Evolutionary conservation across 2,113 vertebrate species (phyloP), one percentile per base, ranked within the genome.

Genomic region (Gavialis gangeticus): DNA sequence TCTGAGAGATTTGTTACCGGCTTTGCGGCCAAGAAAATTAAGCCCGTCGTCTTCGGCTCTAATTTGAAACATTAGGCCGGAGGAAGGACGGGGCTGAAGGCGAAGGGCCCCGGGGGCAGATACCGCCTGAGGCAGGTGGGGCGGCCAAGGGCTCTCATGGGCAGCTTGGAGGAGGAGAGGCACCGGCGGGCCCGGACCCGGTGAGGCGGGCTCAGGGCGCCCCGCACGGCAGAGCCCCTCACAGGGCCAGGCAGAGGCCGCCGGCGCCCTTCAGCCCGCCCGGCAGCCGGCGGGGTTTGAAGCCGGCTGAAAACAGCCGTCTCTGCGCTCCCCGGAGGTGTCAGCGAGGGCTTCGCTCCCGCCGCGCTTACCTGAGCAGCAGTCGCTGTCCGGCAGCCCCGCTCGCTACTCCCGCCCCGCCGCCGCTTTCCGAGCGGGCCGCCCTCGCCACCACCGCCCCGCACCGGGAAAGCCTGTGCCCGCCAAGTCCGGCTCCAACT

Each of bases 21-120:
- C 10, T 89, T 82, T 85, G 90, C 84, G 79, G 96, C 96, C 96
- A 91, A 96, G 90, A 96, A 92, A 92, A 91, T 75, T 10, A 83
- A 64, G 62, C 75, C 7, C 71, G 88, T 79, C 27, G 85, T 85
- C 37, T 77, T 57, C 1, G 27, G 64, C 59, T 78, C 5, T 60
- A 60, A 81, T 25, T 75, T 67, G 13, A 13, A 89, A 79, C 19
- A 16, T 24, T 81, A 46, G 14, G 75, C 27, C 27, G 46, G 11
- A 5, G 75, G 46, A 19, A 9, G 66, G 25, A 27, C 37, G 18
- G 30, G 54, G 4, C 37, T 2, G 7, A 2, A 1, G 46, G 46
- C 46, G 46, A 46, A 46, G 46, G 46, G 37, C 37, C 37, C 37
- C 37, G 37, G 37, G n/a, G 5, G 46, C 46, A 46, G 46, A 7